Base-by-base conservation (phyloP, 2,888 invertebrate species). In the Halocaridina rubra region DNA sequence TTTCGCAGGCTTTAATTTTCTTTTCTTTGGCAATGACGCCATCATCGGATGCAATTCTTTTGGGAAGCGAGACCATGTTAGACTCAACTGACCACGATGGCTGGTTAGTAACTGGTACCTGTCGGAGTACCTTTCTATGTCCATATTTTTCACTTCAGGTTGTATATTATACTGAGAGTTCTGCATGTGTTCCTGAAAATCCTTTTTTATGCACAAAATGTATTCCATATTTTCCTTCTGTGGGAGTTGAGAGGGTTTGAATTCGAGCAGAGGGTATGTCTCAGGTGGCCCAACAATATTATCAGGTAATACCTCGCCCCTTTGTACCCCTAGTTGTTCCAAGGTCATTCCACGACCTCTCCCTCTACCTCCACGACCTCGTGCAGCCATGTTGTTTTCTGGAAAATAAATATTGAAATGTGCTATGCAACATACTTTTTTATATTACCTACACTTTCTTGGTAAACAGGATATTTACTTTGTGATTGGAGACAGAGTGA, bases 301-400 rank as follows among this genome's bases (percentile, higher is more conserved):
- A 27, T 85, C 85, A 5, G 80, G 80, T 61, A 80, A 46, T 5
- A 32, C 76, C 32, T 85, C 80, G 13, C 80, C 80, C 33, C 78
- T 84, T 33, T 84, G 84, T 16, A 84, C 79, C 1, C 91, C 91
- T 10, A 91, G 86, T 61, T 91, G 91, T 81, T 92, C 92, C 0
- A 2, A 24, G 57, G 57, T 80, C 84, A 89, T 90, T 0, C 87
- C 87, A 24, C 82, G 67, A 16, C 87, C 87, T 39, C 89, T 89
- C 74, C 90, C 89, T 53, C 89, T 80, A 10, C 89, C 90, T 80
- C 91, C 89, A 19, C 91, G 91, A 8, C 90, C 90, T 59, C 88
- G 61, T 19, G 84, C 88, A 72, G 90, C 91, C 91, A 91, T 91
- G 19, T 24, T 77, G 71, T 16, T 22, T 29, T 5, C 67, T 75